Base-by-base conservation (phyloP, 2,888 invertebrate species). In the Ferdinandea cuprea region DNA sequence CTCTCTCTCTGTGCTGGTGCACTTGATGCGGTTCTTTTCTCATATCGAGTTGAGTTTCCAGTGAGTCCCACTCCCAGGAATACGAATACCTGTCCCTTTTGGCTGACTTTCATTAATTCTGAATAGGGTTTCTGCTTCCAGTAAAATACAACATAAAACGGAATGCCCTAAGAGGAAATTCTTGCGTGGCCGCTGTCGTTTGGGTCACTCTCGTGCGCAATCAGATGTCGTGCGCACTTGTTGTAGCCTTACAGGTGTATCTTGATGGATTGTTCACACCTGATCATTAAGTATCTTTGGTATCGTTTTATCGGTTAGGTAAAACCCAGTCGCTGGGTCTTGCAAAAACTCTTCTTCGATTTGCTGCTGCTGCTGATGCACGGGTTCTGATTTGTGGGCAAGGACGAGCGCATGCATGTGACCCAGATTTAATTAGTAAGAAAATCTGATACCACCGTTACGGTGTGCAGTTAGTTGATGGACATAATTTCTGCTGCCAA, bases 241-340 rank as follows among this genome's bases (percentile, higher is more conserved):
- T 56, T 58, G 44, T 59, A 61, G 30, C 50, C 77, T 61, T 83
- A 83, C 78, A 83, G 83, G 83, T 83, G 83, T 83, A 83, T 73
- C 78, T 78, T 83, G 83, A 83, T 83, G 83, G 78, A 83, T 83
- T 72, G 83, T 83, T 83, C 83, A 83, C 83, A 83, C 83, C 83
- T 83, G 83, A 83, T 83, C 83, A 83, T 83, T 83, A 83, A 83
- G 63, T 68, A 78, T 83, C 73, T 83, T 78, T 78, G 72, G 83
- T 68, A 83, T 83, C 78, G 42, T 78, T 78, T 83, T 68, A 78
- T 72, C 42, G 78, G 78, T 83, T 58, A 78, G 77, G 74, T 40
- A 21, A 63, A 21, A 50, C 48, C 25, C 71, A 74, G 42, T 63
- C 25, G 42, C 46, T 19, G 13, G 3, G 28, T 44, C 17, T 61